Evolutionary conservation across 2,888 invertebrate species (phyloP), one percentile per base, ranked within the genome.

Genomic region (Pantelozetes paolii): DNA sequence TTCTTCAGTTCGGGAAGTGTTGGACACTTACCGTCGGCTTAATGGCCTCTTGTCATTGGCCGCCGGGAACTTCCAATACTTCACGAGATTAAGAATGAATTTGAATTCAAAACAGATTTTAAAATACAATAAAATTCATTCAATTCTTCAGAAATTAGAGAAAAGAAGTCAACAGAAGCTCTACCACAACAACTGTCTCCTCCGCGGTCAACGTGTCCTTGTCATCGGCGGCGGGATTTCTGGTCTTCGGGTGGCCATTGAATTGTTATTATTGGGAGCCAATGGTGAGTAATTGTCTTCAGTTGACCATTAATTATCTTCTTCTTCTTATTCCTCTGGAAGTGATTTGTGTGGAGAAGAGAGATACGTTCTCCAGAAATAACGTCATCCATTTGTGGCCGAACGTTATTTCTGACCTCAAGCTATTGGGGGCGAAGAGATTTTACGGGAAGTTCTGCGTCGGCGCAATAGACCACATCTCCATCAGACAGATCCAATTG

Each of bases 371-470:
- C 84, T 91, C 94, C 1, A 87, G 96, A 30, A 97, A 99, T 85
- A 99, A 99, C 83, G 97, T 99, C 36, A 87, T 98, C 64, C 98
- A 98, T 83, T 85, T 99, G 77, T 99, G 98, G 98, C 96, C 97
- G 70, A 97, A 94, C 83, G 94, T 98, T 62, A 98, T 99, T 76
- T 91, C 94, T 79, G 98, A 99, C 84, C 86, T 99, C 78, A 88
- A 91, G 75, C 89, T 89, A 77, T 86, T 98, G 36, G 98, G 96
- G 26, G 97, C 96, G 23, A 99, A 99, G 83, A 95, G 96, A 82
- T 98, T 99, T 85, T 97, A 94, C 82, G 97, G 97, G 20, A 96
- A 96, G 84, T 99, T 99, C 84, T 98, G 98, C 85, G 96, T 97
- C 0, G 98, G 78, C 32, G 89, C 95, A 76, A 97, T 99, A 78